Evolutionary conservation across 1,140 invertebrate genomes (phyloP).

Genomic region (Cyclina sinensis): DNA sequence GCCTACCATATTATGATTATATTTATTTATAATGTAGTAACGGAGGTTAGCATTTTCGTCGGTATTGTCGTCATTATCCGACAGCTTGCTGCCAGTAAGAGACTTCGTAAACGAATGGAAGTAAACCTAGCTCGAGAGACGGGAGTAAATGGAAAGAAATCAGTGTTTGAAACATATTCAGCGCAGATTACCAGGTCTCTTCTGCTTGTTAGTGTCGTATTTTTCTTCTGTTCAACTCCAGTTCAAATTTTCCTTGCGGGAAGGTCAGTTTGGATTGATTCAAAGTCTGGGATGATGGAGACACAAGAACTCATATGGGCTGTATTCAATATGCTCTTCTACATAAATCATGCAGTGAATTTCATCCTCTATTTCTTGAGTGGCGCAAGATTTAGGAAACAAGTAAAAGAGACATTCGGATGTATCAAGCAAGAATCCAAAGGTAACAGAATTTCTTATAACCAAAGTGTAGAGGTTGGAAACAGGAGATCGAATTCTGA

Average conservation of each 20-base stretch:
- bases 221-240: neutral
- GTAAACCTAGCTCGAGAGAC: too few relatives aligned
- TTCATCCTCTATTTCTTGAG: constrained; percentile 46
- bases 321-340: neutral
- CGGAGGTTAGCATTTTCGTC: neutral
- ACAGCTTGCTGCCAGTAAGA: neutral
- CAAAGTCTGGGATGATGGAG: neutral
- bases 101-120: neutral
- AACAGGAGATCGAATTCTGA: neutral
- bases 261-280: neutral
- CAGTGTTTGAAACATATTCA: neutral
- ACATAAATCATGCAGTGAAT: constrained; percentile 35
- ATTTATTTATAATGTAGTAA: neutral
- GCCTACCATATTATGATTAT: neutral
- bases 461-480: neutral
- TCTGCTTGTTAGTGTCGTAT: neutral
- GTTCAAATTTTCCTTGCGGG: neutral
- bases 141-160: neutral
- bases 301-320: constrained; percentile 7
- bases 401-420: neutral
- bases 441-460: neutral
- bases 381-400: constrained; percentile 6
- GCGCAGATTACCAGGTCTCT: neutral
- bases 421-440: neutral
- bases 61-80: neutral